Base-by-base conservation (phyloP, 1,140 invertebrate species). In the Bombus turneri region DNA sequence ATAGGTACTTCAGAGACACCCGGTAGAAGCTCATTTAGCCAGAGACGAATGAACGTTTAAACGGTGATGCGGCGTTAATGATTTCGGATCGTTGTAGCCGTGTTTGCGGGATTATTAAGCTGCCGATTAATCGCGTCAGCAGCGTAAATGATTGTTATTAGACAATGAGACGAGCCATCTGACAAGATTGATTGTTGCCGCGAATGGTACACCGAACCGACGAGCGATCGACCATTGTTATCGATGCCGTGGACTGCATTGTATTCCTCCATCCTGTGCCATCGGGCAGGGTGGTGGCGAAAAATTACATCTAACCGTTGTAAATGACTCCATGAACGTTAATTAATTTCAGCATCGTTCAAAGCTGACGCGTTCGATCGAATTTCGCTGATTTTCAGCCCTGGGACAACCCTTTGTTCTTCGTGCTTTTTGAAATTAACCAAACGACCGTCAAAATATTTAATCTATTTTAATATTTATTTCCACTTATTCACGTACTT, bases 111-210 rank as follows among this genome's bases (percentile, higher is more conserved):
- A 72, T 85, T 85, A 85, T 85, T 85, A 85, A 85, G 83, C 83
- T 43, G 76, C 83, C 79, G 83, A 85, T 85, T 85, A 85, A 85
- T 85, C 76, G 77, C 68, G 83, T 85, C 76, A 47, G 68, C 76
- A 71, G 83, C 83, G 83, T 85, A 85, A 85, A 85, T 85, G 83
- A 85, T 85, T 85, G 83, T 85, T 85, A 85, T 85, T 85, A 85
- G 83, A 85, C 83, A 85, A 85, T 85, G 83, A 85, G 83, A 85
- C 77, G 83, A 85, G 76, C 83, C 83, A 80, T 85, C 83, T 85
- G 83, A 85, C 76, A 80, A 85, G 83, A 85, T 85, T 85, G 77
- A 85, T 85, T 85, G 83, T 85, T 85, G 68, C 77, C 77, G 37
- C 68, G 83, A 85, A 80, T 28, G 83, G 77, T 85, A 85, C 57